Base-by-base conservation (phyloP, 2,888 invertebrate genomes). In the Drosophila nigricruria region DNA sequence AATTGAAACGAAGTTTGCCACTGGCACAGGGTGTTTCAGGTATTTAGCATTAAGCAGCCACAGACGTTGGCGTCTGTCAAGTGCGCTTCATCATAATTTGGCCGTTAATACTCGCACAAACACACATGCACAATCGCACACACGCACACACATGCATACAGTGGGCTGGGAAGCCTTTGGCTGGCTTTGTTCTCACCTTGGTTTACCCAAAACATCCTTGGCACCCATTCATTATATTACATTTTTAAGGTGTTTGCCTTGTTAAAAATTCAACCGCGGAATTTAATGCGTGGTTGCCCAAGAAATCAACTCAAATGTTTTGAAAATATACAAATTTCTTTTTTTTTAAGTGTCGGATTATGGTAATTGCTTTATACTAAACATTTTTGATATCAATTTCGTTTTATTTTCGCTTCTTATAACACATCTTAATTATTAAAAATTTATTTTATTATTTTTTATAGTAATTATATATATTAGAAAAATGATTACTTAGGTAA, bases 61-160 rank as follows among this genome's bases (percentile, higher is more conserved):
- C 79, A 71, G 77, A 80, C 66, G 62, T 62, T 50, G 64, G 70
- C 66, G 80, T 73, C 68, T 79, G 88, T 84, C 86, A 88, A 85
- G 88, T 75, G 65, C 60, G 85, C 73, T 88, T 70, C 88, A 85
- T 89, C 86, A 85, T 85, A 88, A 88, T 89, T 85, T 79, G 74
- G 73, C 71, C 67, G 77, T 89, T 79, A 85, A 88, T 82, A 77
- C 79, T 68, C 70, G 70, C 67, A 20, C 69, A 67, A 9, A 16
- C n/a, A 27, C 70, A 40, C 56, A 54, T 45, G 20, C 43, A 36
- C 52, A 54, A n/a, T n/a, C 50, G 23, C 36, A 30, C 30, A 53
- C 25, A 10, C 14, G 45, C 45, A 9, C 62, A 59, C 18, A 27
- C 54, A 36, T 30, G 36, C 20, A 49, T 20, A 53, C 32, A n/a